Percentiles rank a stretch among this genome's conserved stretches.
Conservation (phyloP, 2,113 vertebrate species). For the Pachypanchax playfairii region DNA sequence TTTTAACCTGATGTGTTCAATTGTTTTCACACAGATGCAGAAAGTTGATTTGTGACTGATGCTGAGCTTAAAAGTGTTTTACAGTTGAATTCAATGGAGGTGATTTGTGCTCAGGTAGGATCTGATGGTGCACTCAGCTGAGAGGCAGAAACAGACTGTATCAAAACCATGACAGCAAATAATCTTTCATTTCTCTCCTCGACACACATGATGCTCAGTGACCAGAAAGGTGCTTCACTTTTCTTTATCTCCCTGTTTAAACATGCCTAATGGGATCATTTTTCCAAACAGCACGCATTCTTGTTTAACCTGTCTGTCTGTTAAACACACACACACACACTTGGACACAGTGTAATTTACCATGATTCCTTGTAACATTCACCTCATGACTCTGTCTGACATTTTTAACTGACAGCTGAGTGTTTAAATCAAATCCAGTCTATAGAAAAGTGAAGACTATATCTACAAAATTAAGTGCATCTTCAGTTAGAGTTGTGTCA, state of each 20-base stretch:
- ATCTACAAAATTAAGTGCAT: conserved; percentile 73
- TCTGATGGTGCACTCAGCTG: not conserved
- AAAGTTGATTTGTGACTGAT: too few species aligned
- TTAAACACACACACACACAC: conserved; percentile 14
- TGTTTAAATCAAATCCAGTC: conserved; percentile 47
- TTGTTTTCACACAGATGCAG: too few species aligned
- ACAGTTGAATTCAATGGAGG: conserved; percentile 13
- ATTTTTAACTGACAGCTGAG: conserved; percentile 29
- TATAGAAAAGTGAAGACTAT: conserved; percentile 58
- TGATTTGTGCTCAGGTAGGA: conserved; percentile 40
- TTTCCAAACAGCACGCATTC: conserved; percentile 48
- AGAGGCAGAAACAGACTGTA: not conserved
- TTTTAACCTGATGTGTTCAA: too few species aligned
- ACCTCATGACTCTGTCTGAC: conserved; percentile 37
- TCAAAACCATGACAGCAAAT: not conserved
- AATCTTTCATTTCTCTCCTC: conserved; percentile 17
- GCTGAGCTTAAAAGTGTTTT: too few species aligned
- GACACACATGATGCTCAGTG: conserved; percentile 27
- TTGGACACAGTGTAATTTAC: conserved; percentile 64
- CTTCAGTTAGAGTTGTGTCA: conserved; percentile 25
- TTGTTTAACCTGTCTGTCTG: conserved; percentile 36
- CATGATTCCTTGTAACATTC: conserved; percentile 52
- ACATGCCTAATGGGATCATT: conserved; percentile 39
- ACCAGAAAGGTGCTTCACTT: conserved; percentile 44
- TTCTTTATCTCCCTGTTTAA: conserved; percentile 41